Evolutionary conservation across 1,140 invertebrate species (phyloP).

Genomic region (Drosophila grimshawi): DNA sequence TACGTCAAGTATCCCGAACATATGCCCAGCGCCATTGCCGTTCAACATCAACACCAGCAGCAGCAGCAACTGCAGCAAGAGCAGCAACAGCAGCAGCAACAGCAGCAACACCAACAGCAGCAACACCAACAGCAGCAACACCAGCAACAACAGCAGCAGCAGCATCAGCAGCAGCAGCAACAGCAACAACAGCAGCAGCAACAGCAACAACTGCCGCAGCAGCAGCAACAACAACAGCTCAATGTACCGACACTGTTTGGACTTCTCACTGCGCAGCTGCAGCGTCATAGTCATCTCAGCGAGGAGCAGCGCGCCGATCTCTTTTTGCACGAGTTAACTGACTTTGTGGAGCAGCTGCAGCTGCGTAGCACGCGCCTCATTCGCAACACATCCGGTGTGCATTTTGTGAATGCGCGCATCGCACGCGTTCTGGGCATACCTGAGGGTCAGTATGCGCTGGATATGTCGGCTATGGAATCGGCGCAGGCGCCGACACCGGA

Average conservation of each 20-base stretch:
- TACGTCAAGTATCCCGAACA: constrained; percentile 78
- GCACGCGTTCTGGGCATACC: constrained; percentile 77
- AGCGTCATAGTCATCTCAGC: constrained; percentile 64
- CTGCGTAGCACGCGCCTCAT: constrained; percentile 76
- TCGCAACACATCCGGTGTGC: constrained; percentile 77
- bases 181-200: neutral
- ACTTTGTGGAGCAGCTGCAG: constrained; percentile 79
- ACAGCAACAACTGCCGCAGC: neutral
- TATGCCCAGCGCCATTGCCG: constrained; percentile 51
- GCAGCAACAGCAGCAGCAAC: neutral
- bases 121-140: constrained; percentile 6
- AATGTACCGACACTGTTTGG: constrained; percentile 61
- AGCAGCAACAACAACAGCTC: constrained; percentile 3
- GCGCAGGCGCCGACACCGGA: constrained; percentile 63
- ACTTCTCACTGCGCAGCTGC: constrained; percentile 66
- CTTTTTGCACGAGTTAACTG: constrained; percentile 74
- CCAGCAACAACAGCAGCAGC: neutral
- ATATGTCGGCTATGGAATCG: constrained; percentile 79
- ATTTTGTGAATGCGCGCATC: constrained; percentile 70
- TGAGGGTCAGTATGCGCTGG: constrained; percentile 80
- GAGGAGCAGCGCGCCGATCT: constrained; percentile 82
- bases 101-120: neutral
- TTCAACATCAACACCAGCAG: constrained; percentile 12
- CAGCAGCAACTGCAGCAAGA: neutral
- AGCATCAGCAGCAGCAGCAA: too few relatives aligned